Evolutionary conservation across 2,797 vertebrate genomes (phyloP), one percentile per base, ranked within the genome.

Genomic region (Taenioides sp.): DNA sequence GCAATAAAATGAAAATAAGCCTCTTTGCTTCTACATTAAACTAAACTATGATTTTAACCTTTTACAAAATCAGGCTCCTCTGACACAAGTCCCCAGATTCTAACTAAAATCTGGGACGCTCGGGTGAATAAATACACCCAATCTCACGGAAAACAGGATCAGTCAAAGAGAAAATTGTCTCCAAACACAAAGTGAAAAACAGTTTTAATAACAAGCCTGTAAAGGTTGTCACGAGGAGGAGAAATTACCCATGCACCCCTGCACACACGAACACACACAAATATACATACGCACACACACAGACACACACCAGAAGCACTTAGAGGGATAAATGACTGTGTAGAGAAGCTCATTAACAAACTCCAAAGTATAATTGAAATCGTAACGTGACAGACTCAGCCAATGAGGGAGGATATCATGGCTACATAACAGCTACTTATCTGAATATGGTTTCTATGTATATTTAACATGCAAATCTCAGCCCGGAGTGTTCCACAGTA

Each of bases 91-190:
- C 64, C 64, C 23, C 43, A 18, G 17, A 65, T 50, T 50, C 16
- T 65, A 18, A 65, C 22, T 18, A 65, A 65, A 65, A 49, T 7
- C 16, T 1, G 63, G 11, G 58, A 82, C 55, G 60, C 65, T 59
- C 23, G 57, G 25, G 61, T 5, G 67, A 5, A 75, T 9, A 4
- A 37, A 63, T 23, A 65, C 50, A 70, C 34, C 66, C 64, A 82
- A 72, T 63, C 69, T 23, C 70, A 66, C 14, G 0, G 17, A 74
- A 81, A 73, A 71, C 72, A 81, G 55, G 62, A 78, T 76, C 79
- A 66, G 55, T 76, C 77, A 82, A 84, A 90, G 55, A 84, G 79
- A 84, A 89, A 86, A 89, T 83, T 84, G 79, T 87, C 83, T 82
- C 67, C 72, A 16, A 77, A 82, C 74, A 76, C 60, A 78, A 77